phyloP scores from a whole-genome alignment of 2,113 vertebrate genomes.

The Salminus brasiliensis region DNA sequence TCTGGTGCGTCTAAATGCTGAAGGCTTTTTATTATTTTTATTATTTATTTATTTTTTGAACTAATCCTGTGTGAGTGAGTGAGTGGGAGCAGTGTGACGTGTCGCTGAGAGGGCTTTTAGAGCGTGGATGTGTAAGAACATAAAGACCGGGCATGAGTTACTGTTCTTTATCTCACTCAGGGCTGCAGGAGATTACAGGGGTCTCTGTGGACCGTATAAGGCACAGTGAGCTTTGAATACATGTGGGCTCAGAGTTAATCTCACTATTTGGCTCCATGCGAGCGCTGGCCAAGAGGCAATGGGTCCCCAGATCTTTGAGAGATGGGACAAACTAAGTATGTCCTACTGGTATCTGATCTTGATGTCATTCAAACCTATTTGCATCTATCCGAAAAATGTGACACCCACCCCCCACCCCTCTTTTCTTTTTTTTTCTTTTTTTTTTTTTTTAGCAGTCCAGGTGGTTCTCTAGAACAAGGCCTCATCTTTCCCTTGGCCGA shows the following conservation, averaged over 20 bases:
- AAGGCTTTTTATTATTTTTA: background rate
- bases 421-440: too few species aligned
- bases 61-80: constrained; percentile 29
- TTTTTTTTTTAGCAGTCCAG: background rate
- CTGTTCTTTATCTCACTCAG: constrained; percentile 26
- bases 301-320: background rate
- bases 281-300: background rate
- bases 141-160: constrained; percentile 26
- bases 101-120: constrained; percentile 23
- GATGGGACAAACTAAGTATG: background rate
- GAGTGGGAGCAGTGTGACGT: constrained; percentile 14
- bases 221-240: background rate
- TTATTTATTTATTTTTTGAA: background rate
- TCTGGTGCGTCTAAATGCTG: background rate
- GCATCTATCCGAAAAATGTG: background rate
- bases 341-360: background rate
- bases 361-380: background rate
- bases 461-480: background rate
- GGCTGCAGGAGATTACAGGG: constrained; percentile 33
- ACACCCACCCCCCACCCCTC: background rate
- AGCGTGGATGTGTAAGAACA: constrained; percentile 31
- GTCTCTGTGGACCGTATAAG: background rate
- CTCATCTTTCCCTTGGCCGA: background rate
- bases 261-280: background rate
- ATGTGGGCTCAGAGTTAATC: background rate